Base-by-base conservation (phyloP, 2,113 vertebrate genomes). In the Labrus mixtus region DNA sequence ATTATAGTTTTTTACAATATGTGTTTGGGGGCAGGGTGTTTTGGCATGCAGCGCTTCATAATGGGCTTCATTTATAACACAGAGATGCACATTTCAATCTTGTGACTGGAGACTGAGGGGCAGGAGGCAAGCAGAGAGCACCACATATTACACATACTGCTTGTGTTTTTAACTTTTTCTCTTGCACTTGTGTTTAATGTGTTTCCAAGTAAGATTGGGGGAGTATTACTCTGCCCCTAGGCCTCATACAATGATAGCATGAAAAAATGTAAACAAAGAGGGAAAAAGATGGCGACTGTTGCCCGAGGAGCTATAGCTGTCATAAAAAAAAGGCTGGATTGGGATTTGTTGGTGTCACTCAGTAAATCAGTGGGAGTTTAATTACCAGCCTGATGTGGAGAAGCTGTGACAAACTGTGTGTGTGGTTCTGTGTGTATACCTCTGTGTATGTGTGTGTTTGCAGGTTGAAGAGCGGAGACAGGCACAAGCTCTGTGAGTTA, bases 311-410 rank as follows among this genome's bases (percentile, higher is more conserved):
- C 94, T 93, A 93, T 96, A 95, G 95, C 92, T 96, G 96, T 96
- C 96, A 95, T 97, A 96, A 97, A 96, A 97, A 97, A 97, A 96
- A 95, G 46, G 93, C 95, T 87, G 90, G 93, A 94, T 93, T 97
- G 96, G 95, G 95, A 96, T 96, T 96, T 96, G 95, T 95, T 95
- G 95, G 93, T 96, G 97, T 97, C 97, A 97, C 95, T 97, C 96
- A 96, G 95, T 96, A 97, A 97, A 97, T 98, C 96, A 97, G 96
- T 95, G 94, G 95, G 94, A 95, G 95, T 97, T 97, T 98, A 97
- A 97, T 97, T 96, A 96, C 95, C 95, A 95, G 93, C 90, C 94
- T 93, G 95, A 94, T 95, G 95, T 95, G 92, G 91, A 95, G 94
- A 93, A 93, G 93, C 56, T 74, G 89, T 95, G 95, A 96, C 95